Evolutionary conservation across 2,113 vertebrate genomes (phyloP), one percentile per base, ranked within the genome.

Genomic region (Morphnarchus princeps): DNA sequence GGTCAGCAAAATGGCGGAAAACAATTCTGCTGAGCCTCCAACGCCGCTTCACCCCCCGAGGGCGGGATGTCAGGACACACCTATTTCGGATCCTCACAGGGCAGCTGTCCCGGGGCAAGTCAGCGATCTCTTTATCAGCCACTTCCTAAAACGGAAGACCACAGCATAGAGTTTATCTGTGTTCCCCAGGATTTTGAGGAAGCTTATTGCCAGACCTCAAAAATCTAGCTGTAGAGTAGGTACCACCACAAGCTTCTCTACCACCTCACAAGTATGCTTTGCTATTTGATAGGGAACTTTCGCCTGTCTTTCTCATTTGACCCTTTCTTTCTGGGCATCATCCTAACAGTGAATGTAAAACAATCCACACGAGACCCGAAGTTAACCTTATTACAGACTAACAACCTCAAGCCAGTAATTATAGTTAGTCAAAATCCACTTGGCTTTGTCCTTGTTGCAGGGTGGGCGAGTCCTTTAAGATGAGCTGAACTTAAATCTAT

Each of bases 1-100:
- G 99, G 97, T 99, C 99, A 8, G 99, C 99, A 13, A 99, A 98
- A 62, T 99, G 98, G 31, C 99, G 99, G 96, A 99, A 99, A 16
- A 99, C 98, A 1, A 99, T 99, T 2, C 99, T 98, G 95, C 99
- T 99, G 9, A 99, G 96, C 63, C 99, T 98, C 99, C 99, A 99
- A 4, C 98, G 98, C 22, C 98, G 98, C 93, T 98, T 99, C 16
- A 99, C 98, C 6, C 98, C 99, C 1, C 99, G 98, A 0, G 99
- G 99, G 32, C 99, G 98, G 36, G 99, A 99, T 0, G 99, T 99
- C 95, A 99, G 92, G 12, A 99, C 98, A 81, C 99, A 99, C 17
- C 99, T 97, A 88, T 99, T 99, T 10, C 98, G 98, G 97, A 99
- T 99, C 87, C 99, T 97, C 38, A 98, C 98, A 0, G 99, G 99